Conservation (phyloP, 1,140 invertebrate genomes). For the Drosophila equinoxialis region DNA sequence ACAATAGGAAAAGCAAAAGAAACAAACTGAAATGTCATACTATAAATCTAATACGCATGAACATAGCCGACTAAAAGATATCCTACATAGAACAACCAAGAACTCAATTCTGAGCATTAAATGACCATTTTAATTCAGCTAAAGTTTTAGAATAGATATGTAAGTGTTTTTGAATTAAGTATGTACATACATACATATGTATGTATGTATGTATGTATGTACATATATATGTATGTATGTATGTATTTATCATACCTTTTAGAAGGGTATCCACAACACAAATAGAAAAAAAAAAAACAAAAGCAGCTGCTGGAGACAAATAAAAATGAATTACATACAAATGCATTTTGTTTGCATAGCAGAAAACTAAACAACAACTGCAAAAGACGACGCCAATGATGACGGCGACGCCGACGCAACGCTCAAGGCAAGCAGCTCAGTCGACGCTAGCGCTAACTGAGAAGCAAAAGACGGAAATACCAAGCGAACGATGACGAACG, state of each 20-base stretch:
- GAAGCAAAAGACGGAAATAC: constrained; percentile 76
- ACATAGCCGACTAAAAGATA: neutral
- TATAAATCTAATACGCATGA: too few species aligned
- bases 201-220: neutral
- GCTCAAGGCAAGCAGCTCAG: constrained; percentile 66
- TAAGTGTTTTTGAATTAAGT: too few species aligned
- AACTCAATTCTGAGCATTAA: too few species aligned
- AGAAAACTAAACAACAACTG: constrained; percentile 59
- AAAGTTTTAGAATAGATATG: too few species aligned
- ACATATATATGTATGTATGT: neutral
- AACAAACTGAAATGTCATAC: neutral
- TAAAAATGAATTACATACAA: constrained; percentile 55
- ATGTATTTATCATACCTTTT: neutral
- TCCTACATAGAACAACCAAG: neutral
- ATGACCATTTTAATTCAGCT: too few species aligned
- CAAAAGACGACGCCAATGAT: constrained; percentile 53
- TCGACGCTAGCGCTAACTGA: constrained; percentile 20
- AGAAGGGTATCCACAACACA: constrained; percentile 2
- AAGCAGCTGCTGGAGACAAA: constrained; percentile 38
- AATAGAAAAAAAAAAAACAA: constrained; percentile 54
- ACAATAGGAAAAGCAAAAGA: constrained; percentile 5
- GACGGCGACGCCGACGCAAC: constrained; percentile 24
- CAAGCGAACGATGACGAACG: constrained; percentile 78
- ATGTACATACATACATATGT: too few species aligned
- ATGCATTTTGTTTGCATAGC: constrained; percentile 58